Base-by-base conservation (phyloP, 2,797 vertebrate genomes). In the Typhlichthys subterraneus region DNA sequence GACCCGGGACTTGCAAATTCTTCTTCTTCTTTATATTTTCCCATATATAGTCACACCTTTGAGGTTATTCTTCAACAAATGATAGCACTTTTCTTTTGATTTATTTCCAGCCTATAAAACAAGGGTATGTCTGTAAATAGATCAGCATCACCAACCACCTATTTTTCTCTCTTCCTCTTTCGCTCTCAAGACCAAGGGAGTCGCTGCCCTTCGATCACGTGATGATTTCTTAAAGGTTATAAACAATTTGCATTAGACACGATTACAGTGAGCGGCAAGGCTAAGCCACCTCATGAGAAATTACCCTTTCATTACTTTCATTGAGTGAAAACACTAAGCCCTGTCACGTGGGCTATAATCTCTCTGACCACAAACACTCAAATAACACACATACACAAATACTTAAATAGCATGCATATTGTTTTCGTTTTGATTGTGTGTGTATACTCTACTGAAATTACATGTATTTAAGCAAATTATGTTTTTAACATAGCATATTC, bases 1-100 rank as follows among this genome's bases (percentile, higher is more conserved):
- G 82, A 92, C 85, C 71, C 86, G 72, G 84, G 81, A 91, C 80
- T 91, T 92, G 76, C 86, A 86, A 87, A 70, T 8, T 4, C 45
- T 5, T 33, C 42, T 17, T 56, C 47, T 52, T 11, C 69, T 19
- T 52, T 62, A 38, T 63, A 7, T 53, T 50, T 19, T 14, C 0
- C n/a, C 8, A 54, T 9, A 8, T 12, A 33, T 9, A 33, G 31
- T 31, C 29, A 31, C 29, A 9, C 31, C n/a, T 29, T 29, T 13
- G n/a, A 29, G 9, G 51, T 5, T 57, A 12, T 1, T 42, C 12
- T 51, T 51, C 14, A 51, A 9, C 9, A 15, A 8, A 17, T 10
- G 12, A 19, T n/a, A 46, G 38, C 10, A 45, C 45, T 60, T 3
- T 14, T 29, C 45, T 29, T 23, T 10, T n/a, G 53, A 33, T 12